Evolutionary conservation across 1,140 invertebrate species (phyloP), one percentile per base, ranked within the genome.

Genomic region (Coenobita brevimanus): DNA sequence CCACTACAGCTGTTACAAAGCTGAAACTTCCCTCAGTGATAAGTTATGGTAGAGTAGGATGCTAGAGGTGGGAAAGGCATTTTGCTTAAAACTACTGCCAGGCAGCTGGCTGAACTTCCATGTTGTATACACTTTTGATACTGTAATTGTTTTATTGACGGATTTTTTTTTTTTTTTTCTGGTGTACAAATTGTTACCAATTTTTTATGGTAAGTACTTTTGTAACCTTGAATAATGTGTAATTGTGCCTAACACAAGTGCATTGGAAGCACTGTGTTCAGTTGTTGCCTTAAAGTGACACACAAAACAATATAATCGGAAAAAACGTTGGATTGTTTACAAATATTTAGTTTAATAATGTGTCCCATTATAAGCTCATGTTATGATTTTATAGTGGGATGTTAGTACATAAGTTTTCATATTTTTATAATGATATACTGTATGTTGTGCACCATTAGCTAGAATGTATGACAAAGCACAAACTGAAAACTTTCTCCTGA

Each of bases 401-500:
- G 41, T 15, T 78, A 78, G 43, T 30, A 36, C 10, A 27, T 41
- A 64, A 81, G 57, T 81, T 71, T 71, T 81, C 57, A 64, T 62
- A 57, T 81, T 81, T 81, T 36, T 46, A 62, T 81, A 81, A 81
- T 17, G 27, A 36, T 81, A n/a, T 36, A 41, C 43, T 33, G 41
- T 71, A 38, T 71, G 27, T 71, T n/a, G 30, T 41, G 54, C 78
- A 64, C 78, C 54, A 27, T 81, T 64, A 81, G 54, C 24, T 81
- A 81, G 67, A 38, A 15, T 54, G 43, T 41, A 1, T 60, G 62
- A 38, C 57, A 54, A 81, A 54, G 64, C 38, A 64, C 78, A 36
- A 27, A 6, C 30, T 81, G 78, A 60, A 81, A 62, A 81, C 57
- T 81, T 38, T 81, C 54, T 81, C 78, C 57, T 81, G 78, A 81